These are phyloP conservation scores for Phrynocephalus guinanensis DNA, from an alignment of 2,797 vertebrate species.

Conservation along the genomic window DNA sequence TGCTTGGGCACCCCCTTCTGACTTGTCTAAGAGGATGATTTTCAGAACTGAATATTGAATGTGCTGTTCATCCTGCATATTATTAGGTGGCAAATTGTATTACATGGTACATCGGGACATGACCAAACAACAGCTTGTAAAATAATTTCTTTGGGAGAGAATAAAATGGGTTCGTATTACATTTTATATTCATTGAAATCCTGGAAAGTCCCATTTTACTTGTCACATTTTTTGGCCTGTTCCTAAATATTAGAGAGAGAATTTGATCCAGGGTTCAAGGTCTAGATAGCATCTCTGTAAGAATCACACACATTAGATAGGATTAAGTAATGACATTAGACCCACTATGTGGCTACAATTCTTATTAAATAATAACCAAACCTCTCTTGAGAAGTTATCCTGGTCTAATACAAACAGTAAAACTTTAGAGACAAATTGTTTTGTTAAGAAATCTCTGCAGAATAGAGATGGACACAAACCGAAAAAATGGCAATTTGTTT, in stretches of 20 bases:
- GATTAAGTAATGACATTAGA: too few species aligned
- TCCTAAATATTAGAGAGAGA: background rate
- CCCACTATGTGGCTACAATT: too few species aligned
- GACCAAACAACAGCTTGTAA: background rate
- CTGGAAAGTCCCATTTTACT: background rate
- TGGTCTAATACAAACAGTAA: too few species aligned
- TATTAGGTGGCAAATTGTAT: background rate
- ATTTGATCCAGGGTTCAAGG: background rate
- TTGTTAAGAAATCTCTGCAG: too few species aligned
- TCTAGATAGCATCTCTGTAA: background rate
- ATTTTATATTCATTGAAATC: background rate
- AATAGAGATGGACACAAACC: too few species aligned
- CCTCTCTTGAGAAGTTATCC: too few species aligned
- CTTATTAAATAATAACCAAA: too few species aligned
- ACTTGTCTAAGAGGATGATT: constrained; percentile 1
- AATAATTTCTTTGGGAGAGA: background rate
- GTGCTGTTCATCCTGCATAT: background rate
- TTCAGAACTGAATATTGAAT: background rate
- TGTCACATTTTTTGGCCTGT: background rate
- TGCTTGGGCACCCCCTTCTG: constrained; percentile 52
- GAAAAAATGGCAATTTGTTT: too few species aligned
- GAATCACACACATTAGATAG: too few species aligned
- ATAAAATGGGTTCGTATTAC: background rate
- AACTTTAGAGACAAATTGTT: too few species aligned
- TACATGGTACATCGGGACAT: background rate